phyloP scores from a whole-genome alignment of 2,888 invertebrate genomes.

The Idaea aversata region DNA sequence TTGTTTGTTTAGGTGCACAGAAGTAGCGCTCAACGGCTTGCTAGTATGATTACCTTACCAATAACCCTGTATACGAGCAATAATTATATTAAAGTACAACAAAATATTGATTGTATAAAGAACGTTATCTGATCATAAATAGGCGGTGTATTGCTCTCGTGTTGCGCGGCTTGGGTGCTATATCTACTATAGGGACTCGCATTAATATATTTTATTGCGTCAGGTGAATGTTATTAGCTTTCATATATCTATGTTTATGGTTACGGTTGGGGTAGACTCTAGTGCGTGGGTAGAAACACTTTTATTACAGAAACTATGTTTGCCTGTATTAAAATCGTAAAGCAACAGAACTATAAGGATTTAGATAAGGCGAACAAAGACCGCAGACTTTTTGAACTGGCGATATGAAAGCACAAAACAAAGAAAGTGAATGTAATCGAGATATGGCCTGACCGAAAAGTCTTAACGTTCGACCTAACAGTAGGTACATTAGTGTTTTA shows the following conservation, averaged over 20 bases:
- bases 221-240: conserved; percentile 57
- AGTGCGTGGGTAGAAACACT: conserved; percentile 22
- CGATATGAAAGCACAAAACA: too few species aligned
- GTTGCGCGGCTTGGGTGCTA: conserved; percentile 29
- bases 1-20: too few species aligned
- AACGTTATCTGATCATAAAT: conserved; percentile 27
- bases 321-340: neutral
- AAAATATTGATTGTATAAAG: conserved; percentile 20
- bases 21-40: too few species aligned
- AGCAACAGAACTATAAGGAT: neutral
- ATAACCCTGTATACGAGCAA: too few species aligned
- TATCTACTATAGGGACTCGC: conserved; percentile 37
- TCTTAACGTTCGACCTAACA: too few species aligned
- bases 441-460: too few species aligned
- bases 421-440: too few species aligned
- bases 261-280: conserved; percentile 26
- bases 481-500: too few species aligned
- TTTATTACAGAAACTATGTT: neutral
- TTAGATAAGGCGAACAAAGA: too few species aligned
- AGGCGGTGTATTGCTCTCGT: conserved; percentile 17
- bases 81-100: conserved; percentile 2
- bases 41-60: too few species aligned
- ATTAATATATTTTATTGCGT: conserved; percentile 60
- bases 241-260: conserved; percentile 51
- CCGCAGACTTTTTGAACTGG: too few species aligned